Conservation (phyloP, 2,113 vertebrate species). For the Marcusenius ussheri region DNA sequence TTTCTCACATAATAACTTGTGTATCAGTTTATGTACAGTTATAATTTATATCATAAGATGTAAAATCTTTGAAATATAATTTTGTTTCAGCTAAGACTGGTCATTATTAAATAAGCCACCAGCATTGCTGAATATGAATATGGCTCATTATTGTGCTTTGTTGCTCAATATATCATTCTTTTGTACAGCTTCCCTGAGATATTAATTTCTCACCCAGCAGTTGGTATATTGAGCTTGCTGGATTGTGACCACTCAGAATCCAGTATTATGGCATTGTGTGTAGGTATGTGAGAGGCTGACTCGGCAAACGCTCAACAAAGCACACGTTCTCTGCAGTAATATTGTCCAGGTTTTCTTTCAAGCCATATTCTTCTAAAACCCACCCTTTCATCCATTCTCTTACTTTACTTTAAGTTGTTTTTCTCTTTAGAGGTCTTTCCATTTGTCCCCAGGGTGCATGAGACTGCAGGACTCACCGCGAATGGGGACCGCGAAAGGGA, state of each 20-base stretch:
- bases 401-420: neutral
- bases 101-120: neutral
- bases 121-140: neutral
- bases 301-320: neutral
- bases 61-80: neutral
- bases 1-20: neutral
- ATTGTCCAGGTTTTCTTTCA: neutral
- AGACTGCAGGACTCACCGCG: slow-evolving; percentile 29
- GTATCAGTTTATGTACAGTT: neutral
- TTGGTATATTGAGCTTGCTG: slow-evolving; percentile 10
- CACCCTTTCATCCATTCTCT: neutral
- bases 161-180: neutral
- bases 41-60: neutral
- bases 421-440: slow-evolving; percentile 8
- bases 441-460: slow-evolving; percentile 16
- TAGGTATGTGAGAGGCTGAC: neutral
- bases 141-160: neutral
- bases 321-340: neutral
- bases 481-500: slow-evolving; percentile 21
- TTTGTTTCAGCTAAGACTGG: neutral
- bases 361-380: neutral
- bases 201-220: neutral
- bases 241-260: neutral
- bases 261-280: neutral
- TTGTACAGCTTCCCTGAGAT: neutral